Evolutionary conservation across 2,113 vertebrate genomes (phyloP).

Genomic region (Neotoma lepida): DNA sequence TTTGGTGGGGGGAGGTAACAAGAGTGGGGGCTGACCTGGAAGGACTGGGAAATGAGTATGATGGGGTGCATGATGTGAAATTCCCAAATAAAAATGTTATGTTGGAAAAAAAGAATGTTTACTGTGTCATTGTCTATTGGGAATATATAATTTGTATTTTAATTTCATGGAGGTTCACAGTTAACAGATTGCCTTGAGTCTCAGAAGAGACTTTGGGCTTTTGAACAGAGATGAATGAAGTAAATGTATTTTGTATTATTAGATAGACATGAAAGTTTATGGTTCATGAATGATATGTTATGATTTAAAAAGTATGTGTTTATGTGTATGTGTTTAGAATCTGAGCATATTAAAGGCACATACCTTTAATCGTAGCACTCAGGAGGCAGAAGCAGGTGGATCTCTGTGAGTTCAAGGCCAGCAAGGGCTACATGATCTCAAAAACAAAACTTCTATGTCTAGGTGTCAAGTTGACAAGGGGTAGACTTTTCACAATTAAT

Average conservation of each 20-base stretch:
- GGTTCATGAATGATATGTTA: neutral
- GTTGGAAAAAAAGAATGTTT: neutral
- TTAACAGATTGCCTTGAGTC: neutral
- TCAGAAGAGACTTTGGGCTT: neutral
- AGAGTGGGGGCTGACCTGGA: neutral
- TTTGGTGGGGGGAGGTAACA: neutral
- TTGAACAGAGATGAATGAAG: neutral
- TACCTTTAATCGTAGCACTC: neutral
- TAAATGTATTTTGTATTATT: neutral
- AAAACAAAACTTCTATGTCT: neutral
- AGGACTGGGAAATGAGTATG: neutral
- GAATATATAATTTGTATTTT: neutral
- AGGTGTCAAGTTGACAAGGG: neutral
- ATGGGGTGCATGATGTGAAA: neutral
- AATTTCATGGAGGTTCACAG: neutral
- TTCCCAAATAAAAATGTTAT: neutral
- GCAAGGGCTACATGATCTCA: neutral
- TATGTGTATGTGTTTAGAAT: neutral
- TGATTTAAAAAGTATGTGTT: neutral
- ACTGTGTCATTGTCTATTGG: neutral
- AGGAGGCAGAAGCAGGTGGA: neutral
- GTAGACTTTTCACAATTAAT: neutral
- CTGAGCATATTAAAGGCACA: neutral
- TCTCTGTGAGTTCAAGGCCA: neutral
- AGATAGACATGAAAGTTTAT: neutral